phyloP scores from a whole-genome alignment of 1,140 invertebrate genomes.

The Drosophila pandora region DNA sequence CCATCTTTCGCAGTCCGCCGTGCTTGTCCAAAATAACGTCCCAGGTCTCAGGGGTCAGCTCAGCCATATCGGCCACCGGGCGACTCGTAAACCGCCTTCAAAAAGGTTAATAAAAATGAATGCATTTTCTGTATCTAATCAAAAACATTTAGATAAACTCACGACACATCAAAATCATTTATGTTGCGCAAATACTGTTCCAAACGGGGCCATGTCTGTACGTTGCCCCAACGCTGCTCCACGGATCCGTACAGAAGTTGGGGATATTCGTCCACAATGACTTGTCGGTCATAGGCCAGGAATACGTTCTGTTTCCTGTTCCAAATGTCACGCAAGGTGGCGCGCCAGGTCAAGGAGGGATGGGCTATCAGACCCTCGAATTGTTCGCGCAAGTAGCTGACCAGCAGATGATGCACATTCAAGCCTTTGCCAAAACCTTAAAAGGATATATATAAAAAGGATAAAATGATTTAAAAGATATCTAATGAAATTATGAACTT shows the following conservation, averaged over 20 bases:
- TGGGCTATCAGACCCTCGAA: constrained; percentile 84
- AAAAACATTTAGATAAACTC: constrained; percentile 28
- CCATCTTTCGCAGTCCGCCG: constrained; percentile 85
- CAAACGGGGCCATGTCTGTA: constrained; percentile 84
- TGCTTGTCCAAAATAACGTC: constrained; percentile 85
- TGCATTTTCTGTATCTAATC: background rate
- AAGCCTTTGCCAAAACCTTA: constrained; percentile 83
- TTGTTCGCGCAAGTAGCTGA: constrained; percentile 84
- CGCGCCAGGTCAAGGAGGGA: constrained; percentile 84
- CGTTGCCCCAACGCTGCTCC: constrained; percentile 87
- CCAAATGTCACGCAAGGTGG: constrained; percentile 85
- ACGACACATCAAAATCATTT: constrained; percentile 71
- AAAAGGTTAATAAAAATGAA: background rate
- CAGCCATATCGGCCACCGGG: constrained; percentile 86
- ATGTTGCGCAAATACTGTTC: constrained; percentile 83
- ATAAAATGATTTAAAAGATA: background rate
- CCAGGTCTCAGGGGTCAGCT: constrained; percentile 86
- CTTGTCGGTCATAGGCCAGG: constrained; percentile 85
- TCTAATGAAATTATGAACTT: background rate
- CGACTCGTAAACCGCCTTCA: background rate
- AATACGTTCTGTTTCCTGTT: constrained; percentile 84
- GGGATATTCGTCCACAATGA: constrained; percentile 73
- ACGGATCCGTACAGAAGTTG: constrained; percentile 65
- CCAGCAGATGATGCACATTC: constrained; percentile 84
- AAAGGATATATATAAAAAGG: background rate